Base-by-base conservation (phyloP, 2,888 invertebrate genomes). In the Aricia artaxerxes region DNA sequence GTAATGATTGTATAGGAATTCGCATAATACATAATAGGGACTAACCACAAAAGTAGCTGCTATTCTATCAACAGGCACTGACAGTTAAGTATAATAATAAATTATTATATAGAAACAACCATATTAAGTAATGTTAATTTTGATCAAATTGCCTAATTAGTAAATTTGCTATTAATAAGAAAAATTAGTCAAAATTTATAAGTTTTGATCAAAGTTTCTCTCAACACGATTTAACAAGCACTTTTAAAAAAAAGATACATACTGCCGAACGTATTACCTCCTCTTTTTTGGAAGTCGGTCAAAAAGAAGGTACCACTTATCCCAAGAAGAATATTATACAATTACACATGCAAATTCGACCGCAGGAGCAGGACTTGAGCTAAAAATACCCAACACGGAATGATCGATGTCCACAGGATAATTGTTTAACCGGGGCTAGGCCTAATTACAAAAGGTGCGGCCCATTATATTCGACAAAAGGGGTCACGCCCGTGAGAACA, bases 401-500 rank as follows among this genome's bases (percentile, higher is more conserved):
- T 38, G 44, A 78, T 73, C 31, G 44, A 73, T 80, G 73, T 64
- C 44, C 57, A 79, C 79, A 40, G 73, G 78, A 73, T 78, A 78
- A 78, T 78, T 73, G 78, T 38, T 38, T 60, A 72, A 49, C 53
- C 11, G 57, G 57, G 57, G 75, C 11, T 75, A 31, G 49, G 44
- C 31, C 49, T 75, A 75, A 31, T 49, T 53, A 11, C 49, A 4
- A n/a, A 84, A 86, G 87, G 88, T 85, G 88, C 84, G 86, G 86
- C 84, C 85, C 83, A 86, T 86, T 85, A 85, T 87, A 87, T 86
- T 86, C 86, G 85, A 86, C 87, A 87, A 86, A 89, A 87, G 84
- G 80, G 86, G 88, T 92, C 92, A 90, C 92, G 87, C 91, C 92
- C 90, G 87, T 81, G 73, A 80, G 80, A 80, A 80, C 79, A 84